Base-by-base conservation (phyloP, 2,888 invertebrate species). In the Tolmerus cingulatus region DNA sequence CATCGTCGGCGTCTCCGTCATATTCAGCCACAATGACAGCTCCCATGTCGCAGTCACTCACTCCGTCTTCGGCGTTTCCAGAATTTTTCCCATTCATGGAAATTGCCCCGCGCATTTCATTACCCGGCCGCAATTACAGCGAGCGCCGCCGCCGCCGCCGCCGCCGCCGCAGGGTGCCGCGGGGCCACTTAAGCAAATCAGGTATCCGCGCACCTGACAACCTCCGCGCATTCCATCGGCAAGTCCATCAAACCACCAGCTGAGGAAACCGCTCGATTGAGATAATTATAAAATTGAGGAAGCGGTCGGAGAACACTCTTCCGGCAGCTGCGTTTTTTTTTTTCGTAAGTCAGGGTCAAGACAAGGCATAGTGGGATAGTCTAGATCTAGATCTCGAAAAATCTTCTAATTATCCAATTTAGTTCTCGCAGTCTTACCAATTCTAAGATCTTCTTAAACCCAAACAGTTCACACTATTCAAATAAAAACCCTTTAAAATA, bases 11-110 rank as follows among this genome's bases (percentile, higher is more conserved):
- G 40, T 66, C 66, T 66, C 27, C 66, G 66, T 66, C 66, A 66
- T 66, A 66, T 66, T 66, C 66, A 23, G 66, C 66, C 0, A 2
- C 27, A 66, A 19, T 27, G 66, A 66, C 66, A 66, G n/a, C 27
- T 12, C 2, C 9, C 40, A 66, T 23, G 40, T 78, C 78, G 34
- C 19, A 40, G 40, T 43, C 78, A 77, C n/a, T 34, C 77, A 34
- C 40, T 55, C 19, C 40, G 40, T 40, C 40, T 57, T 57, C 57
- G 23, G 23, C 16, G 57, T 19, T 37, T 86, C 76, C 23, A 82
- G 57, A 55, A 82, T 51, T 86, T 27, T 85, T 86, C 51, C 86
- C 74, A 86, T 86, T 86, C 74, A 86, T 46, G 46, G 51, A 74
- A 86, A 86, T 30, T 27, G 86, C 16, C 51, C 30, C 74, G 14